Evolutionary conservation across 2,888 invertebrate genomes (phyloP).

Genomic region (Cenopis cana): DNA sequence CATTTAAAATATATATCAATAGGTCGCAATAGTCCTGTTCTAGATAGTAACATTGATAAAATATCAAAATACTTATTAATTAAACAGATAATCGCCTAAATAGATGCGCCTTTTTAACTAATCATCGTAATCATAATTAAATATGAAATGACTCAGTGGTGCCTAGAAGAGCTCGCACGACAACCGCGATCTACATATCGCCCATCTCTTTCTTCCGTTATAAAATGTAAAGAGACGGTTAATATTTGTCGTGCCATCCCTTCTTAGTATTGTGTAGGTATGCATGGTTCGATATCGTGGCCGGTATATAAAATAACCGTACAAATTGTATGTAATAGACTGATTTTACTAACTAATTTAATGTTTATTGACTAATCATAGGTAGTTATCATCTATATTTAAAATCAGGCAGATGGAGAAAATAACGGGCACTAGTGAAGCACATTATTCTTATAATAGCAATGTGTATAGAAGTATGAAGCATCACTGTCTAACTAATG

Average conservation of each 20-base stretch:
- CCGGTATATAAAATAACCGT: neutral
- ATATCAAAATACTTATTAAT: too few relatives aligned
- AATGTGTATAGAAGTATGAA: neutral
- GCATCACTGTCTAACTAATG: neutral
- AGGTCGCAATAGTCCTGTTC: too few relatives aligned
- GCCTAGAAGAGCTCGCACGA: neutral
- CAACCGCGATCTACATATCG: neutral
- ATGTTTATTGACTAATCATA: neutral
- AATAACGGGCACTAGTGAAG: neutral
- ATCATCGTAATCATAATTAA: too few relatives aligned
- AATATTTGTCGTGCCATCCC: neutral
- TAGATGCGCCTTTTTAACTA: too few relatives aligned
- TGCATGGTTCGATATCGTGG: neutral
- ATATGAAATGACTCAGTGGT: neutral
- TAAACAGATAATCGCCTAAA: too few relatives aligned
- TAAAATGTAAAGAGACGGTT: neutral
- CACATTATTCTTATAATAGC: too few relatives aligned
- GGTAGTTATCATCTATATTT: neutral
- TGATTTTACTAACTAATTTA: conserved; percentile 9
- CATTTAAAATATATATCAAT: too few relatives aligned
- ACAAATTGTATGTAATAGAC: conserved; percentile 10
- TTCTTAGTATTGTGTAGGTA: neutral
- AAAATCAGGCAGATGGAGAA: neutral
- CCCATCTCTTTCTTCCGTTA: neutral
- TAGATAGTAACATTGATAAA: too few relatives aligned